Conservation (phyloP, 37 sponge, comb jelly and placozoan species). For the Mnemiopsis leidyi region DNA sequence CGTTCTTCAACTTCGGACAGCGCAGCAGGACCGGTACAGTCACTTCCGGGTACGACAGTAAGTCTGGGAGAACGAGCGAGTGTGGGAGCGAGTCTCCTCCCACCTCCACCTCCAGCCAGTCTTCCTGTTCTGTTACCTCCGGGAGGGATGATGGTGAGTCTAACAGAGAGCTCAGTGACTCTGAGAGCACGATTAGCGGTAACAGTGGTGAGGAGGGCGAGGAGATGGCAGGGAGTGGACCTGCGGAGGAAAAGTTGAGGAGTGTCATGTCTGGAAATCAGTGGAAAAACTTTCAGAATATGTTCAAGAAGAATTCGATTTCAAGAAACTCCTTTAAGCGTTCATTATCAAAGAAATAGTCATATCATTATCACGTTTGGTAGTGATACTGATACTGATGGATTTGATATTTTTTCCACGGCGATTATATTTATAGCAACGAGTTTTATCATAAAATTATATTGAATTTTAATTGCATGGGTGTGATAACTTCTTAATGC, state of each 20-base stretch:
- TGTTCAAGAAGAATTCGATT: background rate
- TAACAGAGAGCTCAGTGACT: background rate
- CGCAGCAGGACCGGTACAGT: background rate
- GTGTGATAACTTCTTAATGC: too few species aligned
- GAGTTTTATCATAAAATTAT: background rate
- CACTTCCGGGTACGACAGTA: constrained; percentile 1
- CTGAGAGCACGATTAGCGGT: constrained; percentile 9
- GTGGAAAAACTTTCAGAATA: constrained; percentile 38
- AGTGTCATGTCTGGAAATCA: background rate
- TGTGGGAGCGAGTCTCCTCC: background rate
- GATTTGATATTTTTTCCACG: too few species aligned
- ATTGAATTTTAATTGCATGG: background rate
- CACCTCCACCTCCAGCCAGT: background rate
- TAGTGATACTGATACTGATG: too few species aligned
- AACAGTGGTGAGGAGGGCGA: background rate
- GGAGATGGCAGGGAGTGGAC: too few species aligned
- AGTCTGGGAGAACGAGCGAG: background rate
- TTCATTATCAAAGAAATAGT: background rate
- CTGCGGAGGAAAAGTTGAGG: background rate
- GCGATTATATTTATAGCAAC: background rate
- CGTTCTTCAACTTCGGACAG: background rate
- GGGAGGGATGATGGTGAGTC: background rate
- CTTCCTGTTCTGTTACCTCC: background rate
- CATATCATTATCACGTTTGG: too few species aligned
- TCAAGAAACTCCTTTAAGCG: constrained; percentile 6